Percentiles rank a stretch among this genome's conserved stretches.
Evolutionary conservation across 2,113 vertebrate genomes (phyloP).

Genomic region (Centropristis striata): DNA sequence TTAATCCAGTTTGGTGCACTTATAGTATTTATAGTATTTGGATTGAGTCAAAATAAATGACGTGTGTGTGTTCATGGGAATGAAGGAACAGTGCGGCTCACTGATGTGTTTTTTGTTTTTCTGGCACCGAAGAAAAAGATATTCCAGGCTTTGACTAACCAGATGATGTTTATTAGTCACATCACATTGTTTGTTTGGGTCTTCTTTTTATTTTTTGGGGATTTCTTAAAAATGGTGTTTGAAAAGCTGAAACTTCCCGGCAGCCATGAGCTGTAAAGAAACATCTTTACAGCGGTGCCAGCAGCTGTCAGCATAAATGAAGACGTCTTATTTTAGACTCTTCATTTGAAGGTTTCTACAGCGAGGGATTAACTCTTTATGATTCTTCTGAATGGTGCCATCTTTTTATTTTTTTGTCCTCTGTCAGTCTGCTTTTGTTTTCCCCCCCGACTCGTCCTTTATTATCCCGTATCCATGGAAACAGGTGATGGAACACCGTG

Average conservation of each 20-base stretch:
- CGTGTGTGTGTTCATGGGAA: background rate
- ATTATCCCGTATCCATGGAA: constrained; percentile 41
- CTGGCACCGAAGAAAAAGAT: background rate
- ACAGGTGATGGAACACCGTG: constrained; percentile 18
- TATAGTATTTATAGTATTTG: too few relatives aligned
- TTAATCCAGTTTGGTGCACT: too few relatives aligned
- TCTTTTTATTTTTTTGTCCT: background rate
- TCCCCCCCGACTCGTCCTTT: constrained; percentile 15
- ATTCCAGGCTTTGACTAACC: background rate
- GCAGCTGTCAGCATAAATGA: background rate
- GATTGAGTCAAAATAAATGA: background rate
- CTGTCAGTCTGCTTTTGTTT: constrained; percentile 27
- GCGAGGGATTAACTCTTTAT: constrained; percentile 9
- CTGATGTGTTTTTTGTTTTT: background rate
- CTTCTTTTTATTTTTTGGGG: background rate
- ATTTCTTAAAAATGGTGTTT: background rate
- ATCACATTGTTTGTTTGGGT: background rate
- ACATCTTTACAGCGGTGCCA: background rate
- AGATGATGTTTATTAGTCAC: background rate
- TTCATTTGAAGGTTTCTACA: background rate
- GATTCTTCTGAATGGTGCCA: background rate
- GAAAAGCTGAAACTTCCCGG: background rate
- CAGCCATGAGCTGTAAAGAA: background rate
- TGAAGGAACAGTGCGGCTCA: background rate
- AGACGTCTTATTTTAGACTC: constrained; percentile 8